Percentiles rank a stretch among this genome's conserved stretches.
Conservation (phyloP, 2,797 vertebrate genomes). For the Adelosebastes latens region DNA sequence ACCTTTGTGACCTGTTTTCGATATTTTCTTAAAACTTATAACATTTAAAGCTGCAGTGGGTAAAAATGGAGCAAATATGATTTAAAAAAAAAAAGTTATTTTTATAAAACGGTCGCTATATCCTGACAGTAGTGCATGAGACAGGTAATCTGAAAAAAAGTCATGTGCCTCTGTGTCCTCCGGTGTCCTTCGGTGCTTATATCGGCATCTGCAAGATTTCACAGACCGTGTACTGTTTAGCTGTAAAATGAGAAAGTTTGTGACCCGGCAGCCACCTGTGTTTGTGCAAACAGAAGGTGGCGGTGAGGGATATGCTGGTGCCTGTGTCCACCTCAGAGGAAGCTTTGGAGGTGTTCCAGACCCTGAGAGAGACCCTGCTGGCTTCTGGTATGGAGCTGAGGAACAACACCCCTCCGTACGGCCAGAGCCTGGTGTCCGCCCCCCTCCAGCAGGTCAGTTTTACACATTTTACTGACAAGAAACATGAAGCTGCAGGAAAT, state of each 20-base stretch:
- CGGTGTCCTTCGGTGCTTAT: too few species aligned
- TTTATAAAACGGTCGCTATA: too few species aligned
- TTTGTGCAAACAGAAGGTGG: constrained; percentile 43
- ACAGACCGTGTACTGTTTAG: too few species aligned
- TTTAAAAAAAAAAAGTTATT: too few species aligned
- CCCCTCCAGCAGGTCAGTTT: constrained; percentile 82
- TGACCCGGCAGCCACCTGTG: not conserved
- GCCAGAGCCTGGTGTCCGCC: constrained; percentile 77
- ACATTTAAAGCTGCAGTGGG: too few species aligned
- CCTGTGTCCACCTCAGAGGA: constrained; percentile 77
- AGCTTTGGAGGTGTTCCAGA: constrained; percentile 79
- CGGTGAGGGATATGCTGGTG: constrained; percentile 53
- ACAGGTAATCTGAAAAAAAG: too few species aligned
- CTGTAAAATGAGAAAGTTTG: not conserved
- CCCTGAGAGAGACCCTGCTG: constrained; percentile 66
- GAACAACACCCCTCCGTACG: constrained; percentile 55
- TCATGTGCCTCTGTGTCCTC: too few species aligned
- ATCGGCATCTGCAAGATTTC: too few species aligned
- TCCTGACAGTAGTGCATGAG: too few species aligned
- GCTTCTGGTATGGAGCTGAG: constrained; percentile 65
- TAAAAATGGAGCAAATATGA: too few species aligned
- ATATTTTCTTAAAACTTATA: not conserved
- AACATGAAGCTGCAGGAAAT: not conserved
- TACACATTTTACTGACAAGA: not conserved
- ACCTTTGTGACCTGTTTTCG: not conserved